Base-by-base conservation (phyloP, 1,140 invertebrate genomes). In the Eueides isabella region DNA sequence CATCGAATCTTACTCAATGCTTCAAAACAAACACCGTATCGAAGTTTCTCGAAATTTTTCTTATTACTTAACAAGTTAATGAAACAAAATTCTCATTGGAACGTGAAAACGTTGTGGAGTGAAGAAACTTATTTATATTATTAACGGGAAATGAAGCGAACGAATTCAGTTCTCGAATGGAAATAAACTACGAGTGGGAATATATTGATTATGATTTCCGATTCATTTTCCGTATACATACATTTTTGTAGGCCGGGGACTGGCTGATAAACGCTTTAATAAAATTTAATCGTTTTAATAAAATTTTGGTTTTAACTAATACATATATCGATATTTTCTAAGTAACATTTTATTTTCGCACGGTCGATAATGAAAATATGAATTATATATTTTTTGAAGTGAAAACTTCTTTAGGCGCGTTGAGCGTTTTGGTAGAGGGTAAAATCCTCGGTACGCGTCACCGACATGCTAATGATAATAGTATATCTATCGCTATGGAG, bases 51-150 rank as follows among this genome's bases (percentile, higher is more conserved):
- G 38, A 74, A 67, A 31, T 67, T 73, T 73, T 55, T 67, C 44
- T 72, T 19, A 72, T 48, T 41, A 30, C 55, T 63, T 66, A 48
- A 31, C 44, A 69, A 74, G 29, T 74, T 74, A 74, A 69, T 69
- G 67, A 74, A 74, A 74, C 61, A 74, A 72, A 61, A 75, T 77
- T 74, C 70, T 61, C 65, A 38, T n/a, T 67, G 67, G 75, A 76
- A 76, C 68, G 71, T 76, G 74, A 73, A 76, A 79, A 62, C 68
- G 71, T 55, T 71, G 74, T 67, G 65, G 65, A 74, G 68, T 61
- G 35, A 67, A 35, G 29, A 72, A 75, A 76, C 71, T 76, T 72
- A 72, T 71, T 76, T 76, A 73, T 77, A 73, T 77, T 72, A 77
- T 73, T 71, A 77, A 48, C 29, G 72, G 31, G 62, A 67, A 76